Conservation (phyloP, 2,888 invertebrate species). For the Lomographa bimaculata region DNA sequence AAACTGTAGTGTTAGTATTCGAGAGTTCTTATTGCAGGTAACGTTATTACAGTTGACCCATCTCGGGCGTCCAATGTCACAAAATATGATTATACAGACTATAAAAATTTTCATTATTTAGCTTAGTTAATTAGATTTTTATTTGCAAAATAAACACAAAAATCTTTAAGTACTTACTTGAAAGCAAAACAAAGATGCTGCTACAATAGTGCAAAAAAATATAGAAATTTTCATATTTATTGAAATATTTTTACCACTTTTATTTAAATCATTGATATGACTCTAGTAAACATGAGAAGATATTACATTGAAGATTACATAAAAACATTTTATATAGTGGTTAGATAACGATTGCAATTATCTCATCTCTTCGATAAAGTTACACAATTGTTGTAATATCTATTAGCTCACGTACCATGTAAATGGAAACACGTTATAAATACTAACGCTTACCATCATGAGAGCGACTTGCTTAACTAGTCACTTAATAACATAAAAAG, state of each 20-base stretch:
- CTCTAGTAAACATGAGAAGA: background rate
- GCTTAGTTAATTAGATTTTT: no score
- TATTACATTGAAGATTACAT: slow-evolving; percentile 4
- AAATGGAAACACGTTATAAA: slow-evolving; percentile 5
- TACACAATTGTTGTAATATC: slow-evolving; percentile 2
- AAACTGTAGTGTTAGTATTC: no score
- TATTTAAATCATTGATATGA: slow-evolving; percentile 4
- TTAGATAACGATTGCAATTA: slow-evolving; percentile 7
- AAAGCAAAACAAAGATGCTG: slow-evolving; percentile 14
- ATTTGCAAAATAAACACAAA: no score
- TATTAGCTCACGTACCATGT: slow-evolving; percentile 7
- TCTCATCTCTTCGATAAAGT: slow-evolving; percentile 6
- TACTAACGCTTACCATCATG: no score
- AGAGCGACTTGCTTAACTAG: no score
- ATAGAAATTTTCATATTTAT: slow-evolving; percentile 23
- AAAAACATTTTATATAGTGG: slow-evolving; percentile 15
- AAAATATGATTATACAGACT: no score
- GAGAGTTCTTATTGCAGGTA: no score
- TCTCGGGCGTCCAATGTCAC: no score
- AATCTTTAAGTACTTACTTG: no score
- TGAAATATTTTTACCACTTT: background rate
- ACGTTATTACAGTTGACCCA: no score
- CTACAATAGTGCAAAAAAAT: slow-evolving; percentile 9
- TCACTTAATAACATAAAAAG: no score
- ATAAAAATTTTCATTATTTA: no score